A percentile compares a stretch with the other conserved stretches of the same genome.
These are phyloP conservation scores for Ellobius talpinus DNA, from an alignment of 2,113 vertebrate genomes.

Conservation along the genomic window DNA sequence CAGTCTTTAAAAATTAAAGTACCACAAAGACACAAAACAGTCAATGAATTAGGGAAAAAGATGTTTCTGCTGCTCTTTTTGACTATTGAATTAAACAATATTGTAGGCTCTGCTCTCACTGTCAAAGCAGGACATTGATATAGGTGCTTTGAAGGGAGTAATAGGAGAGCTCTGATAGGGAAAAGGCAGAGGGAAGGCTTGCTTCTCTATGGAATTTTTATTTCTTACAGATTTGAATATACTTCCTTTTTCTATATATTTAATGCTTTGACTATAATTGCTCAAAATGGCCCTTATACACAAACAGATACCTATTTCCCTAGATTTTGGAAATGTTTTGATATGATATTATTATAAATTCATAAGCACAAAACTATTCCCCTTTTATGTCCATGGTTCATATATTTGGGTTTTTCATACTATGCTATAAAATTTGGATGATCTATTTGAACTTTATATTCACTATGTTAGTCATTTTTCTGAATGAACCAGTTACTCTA, in stretches of 20 bases:
- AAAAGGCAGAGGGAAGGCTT: not conserved
- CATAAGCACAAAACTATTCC: not conserved
- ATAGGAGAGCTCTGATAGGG: not conserved
- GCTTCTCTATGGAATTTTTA: not conserved
- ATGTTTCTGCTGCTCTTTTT: conserved; percentile 80
- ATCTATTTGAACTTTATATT: not conserved
- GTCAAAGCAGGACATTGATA: conserved; percentile 80
- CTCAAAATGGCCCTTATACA: not conserved
- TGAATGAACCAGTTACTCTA: not conserved
- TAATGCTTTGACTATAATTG: not conserved
- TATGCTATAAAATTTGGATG: not conserved
- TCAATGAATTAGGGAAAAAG: conserved; percentile 83
- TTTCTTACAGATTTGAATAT: not conserved
- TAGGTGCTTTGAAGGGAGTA: not conserved
- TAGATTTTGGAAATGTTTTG: not conserved
- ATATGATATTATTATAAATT: not conserved
- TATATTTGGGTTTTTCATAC: not conserved
- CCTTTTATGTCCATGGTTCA: not conserved
- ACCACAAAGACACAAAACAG: conserved; percentile 66
- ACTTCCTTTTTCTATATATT: not conserved
- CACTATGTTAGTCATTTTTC: not conserved
- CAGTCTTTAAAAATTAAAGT: conserved; percentile 76
- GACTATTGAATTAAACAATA: conserved; percentile 71
- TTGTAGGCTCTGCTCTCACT: conserved; percentile 83
- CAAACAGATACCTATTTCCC: not conserved